Percentiles rank a stretch among this genome's conserved stretches.
phyloP scores from a whole-genome alignment of 1,140 invertebrate genomes.

The Brachionus manjavacas region DNA sequence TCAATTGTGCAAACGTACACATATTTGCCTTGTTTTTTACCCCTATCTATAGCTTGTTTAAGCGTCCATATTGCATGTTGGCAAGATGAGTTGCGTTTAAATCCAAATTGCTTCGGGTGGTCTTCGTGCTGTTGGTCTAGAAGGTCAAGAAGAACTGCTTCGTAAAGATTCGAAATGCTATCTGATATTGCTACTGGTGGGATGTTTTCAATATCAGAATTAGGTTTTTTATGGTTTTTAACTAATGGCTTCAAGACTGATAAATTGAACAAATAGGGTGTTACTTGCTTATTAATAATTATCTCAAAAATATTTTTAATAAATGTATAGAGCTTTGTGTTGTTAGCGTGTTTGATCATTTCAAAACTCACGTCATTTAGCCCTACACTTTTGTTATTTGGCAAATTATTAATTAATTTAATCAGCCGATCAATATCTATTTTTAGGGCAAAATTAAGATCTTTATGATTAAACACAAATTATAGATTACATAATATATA shows the following conservation, averaged over 20 bases:
- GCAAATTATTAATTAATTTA: background rate
- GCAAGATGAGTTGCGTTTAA: background rate
- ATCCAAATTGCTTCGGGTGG: conserved; percentile 8
- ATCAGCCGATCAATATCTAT: background rate
- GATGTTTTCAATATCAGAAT: background rate
- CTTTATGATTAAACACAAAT: too few relatives aligned
- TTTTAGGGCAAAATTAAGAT: background rate
- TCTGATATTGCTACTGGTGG: background rate
- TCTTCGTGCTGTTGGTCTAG: background rate
- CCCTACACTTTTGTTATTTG: background rate
- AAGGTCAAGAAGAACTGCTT: background rate
- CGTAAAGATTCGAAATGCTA: background rate
- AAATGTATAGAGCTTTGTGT: background rate
- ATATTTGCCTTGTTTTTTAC: background rate
- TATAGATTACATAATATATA: too few relatives aligned
- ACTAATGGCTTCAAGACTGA: background rate
- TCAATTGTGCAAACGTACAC: background rate
- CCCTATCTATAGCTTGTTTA: background rate
- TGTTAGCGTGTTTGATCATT: background rate
- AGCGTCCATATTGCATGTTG: background rate
- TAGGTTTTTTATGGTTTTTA: background rate
- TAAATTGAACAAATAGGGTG: background rate
- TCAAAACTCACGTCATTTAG: background rate
- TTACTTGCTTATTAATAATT: background rate
- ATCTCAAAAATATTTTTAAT: background rate